Base-by-base conservation (phyloP, 2,797 vertebrate genomes). In the Taenioides sp. region DNA sequence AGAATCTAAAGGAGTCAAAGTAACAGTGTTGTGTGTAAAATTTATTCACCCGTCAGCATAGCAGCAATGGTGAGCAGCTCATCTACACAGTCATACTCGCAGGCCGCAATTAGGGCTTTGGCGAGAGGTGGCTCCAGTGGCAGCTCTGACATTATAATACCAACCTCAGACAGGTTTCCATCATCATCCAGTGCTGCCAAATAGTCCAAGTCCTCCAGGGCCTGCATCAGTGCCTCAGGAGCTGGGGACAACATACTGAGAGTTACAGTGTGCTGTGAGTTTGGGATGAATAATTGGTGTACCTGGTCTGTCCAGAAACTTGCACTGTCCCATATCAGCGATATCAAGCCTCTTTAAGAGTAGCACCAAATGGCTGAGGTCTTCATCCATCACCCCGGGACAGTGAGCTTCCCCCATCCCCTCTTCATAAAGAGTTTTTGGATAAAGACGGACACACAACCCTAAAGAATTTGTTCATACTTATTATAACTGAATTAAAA, bases 161-260 rank as follows among this genome's bases (percentile, higher is more conserved):
- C 97, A 65, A 98, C 95, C 84, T 98, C 97, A 0, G 97, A 98
- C 71, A 99, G 92, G 82, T 97, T 95, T 0, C 98, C 97, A 0
- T 98, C 95, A 0, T 98, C 96, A 0, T 98, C 95, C 86, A 98
- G 92, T 0, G 97, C 97, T 0, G 97, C 98, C 79, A 98, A 86
- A 76, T 99, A 99, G 87, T 99, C 98, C 88, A 98, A 88, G 85
- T 99, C 98, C 87, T 99, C 98, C 88, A 98, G 80, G 0, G 98
- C 97, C 90, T 98, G 97, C 98, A 99, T 98, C 65, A 99, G 91
- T 0, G 96, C 95, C 80, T 98, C 97, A 0, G 98, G 97, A 52
- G 95, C 97, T 98, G 79, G 22, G 28, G 25, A 17, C 2, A 28
- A 60, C 49, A n/a, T 49, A 28, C 14, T 5, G 6, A 65, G 63